phyloP scores from a whole-genome alignment of 2,888 invertebrate genomes.

The Trichopria drosophilae region DNA sequence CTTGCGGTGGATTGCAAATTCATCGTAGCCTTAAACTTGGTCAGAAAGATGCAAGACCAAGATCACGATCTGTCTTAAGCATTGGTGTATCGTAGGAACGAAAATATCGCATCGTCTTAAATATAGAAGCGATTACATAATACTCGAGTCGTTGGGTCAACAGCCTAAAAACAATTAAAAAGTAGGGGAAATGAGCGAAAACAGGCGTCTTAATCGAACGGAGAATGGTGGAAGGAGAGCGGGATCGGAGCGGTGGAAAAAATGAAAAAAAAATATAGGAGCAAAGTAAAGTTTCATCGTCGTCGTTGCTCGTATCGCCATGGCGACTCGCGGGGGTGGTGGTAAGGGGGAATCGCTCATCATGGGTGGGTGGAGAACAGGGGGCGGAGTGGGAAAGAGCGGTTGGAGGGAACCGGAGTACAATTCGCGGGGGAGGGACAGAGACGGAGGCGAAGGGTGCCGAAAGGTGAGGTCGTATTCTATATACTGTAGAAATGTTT shows the following conservation, averaged over 20 bases:
- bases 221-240: conserved; percentile 14
- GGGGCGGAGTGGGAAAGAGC: conserved; percentile 22
- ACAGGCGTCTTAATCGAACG: too few species aligned
- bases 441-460: conserved; percentile 26
- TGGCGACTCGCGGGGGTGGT: conserved; percentile 34
- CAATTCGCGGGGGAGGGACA: conserved; percentile 5
- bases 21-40: too few species aligned
- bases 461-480: neutral
- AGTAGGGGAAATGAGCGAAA: conserved; percentile 7
- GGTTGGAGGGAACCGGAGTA: conserved; percentile 22
- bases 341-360: conserved; percentile 8
- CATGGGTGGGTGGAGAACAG: conserved; percentile 12
- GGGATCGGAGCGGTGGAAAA: conserved; percentile 13
- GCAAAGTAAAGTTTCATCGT: conserved; percentile 35
- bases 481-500: too few species aligned
- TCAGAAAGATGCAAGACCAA: too few species aligned
- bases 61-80: too few species aligned
- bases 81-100: too few species aligned
- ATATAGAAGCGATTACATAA: too few species aligned
- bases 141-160: conserved; percentile 8
- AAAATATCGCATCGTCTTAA: too few species aligned
- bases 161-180: conserved; percentile 1
- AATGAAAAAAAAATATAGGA: conserved; percentile 26
- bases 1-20: too few species aligned
- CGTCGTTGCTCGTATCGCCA: conserved; percentile 38